Evolutionary conservation across 2,797 vertebrate species (phyloP).

Genomic region (Loris lydekkerianus): DNA sequence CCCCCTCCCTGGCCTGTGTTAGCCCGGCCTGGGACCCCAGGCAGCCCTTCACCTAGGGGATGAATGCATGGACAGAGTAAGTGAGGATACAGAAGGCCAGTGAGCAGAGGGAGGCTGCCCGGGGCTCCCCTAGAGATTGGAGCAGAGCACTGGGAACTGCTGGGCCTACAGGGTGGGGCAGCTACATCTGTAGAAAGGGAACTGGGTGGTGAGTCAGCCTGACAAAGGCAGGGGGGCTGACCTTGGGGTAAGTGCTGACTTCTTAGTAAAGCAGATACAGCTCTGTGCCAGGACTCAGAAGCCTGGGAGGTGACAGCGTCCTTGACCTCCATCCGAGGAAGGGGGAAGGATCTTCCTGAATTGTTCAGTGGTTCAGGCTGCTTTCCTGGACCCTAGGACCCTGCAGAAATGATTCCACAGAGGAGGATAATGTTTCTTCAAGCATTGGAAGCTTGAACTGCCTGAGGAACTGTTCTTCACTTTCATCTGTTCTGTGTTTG

Average conservation of each 20-base stretch:
- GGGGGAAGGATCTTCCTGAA: neutral
- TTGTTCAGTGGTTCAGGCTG: neutral
- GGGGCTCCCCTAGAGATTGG: neutral
- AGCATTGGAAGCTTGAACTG: neutral
- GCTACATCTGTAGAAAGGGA: neutral
- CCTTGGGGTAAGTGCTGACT: neutral
- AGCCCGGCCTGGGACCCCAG: neutral
- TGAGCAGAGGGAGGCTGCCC: neutral
- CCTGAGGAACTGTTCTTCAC: neutral
- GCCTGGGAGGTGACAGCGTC: neutral
- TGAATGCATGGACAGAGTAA: neutral
- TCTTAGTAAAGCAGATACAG: neutral
- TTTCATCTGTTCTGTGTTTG: neutral
- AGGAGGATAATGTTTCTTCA: neutral
- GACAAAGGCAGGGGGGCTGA: fast-evolving
- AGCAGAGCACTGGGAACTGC: neutral
- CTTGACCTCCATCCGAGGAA: neutral
- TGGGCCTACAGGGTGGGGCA: fast-evolving
- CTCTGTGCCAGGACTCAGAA: neutral
- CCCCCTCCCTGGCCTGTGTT: neutral
- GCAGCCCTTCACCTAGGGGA: neutral
- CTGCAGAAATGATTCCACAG: neutral
- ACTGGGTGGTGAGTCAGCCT: neutral
- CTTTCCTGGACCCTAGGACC: neutral
- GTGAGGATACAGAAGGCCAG: neutral